Base-by-base conservation (phyloP, 2,888 invertebrate species). In the Pachydiplax longipennis region DNA sequence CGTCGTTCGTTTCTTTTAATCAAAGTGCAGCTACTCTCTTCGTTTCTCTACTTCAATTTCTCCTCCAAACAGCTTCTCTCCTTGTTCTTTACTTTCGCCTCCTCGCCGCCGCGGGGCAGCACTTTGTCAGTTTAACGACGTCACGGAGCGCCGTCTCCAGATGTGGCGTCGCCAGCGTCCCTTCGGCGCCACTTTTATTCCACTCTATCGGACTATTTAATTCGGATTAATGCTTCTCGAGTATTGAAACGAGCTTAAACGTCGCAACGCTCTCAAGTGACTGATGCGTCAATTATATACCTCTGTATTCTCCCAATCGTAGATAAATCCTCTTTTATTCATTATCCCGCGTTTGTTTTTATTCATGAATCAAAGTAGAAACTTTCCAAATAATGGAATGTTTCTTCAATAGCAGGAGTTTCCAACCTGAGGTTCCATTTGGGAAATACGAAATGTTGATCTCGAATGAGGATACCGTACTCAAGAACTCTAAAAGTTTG, bases 91-190 rank as follows among this genome's bases (percentile, higher is more conserved):
- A 83, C 83, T 83, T 83, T 83, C 83, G 35, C 22, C 83, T 31
- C 4, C 35, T 58, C 83, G 83, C 83, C 83, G 83, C 58, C 18
- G 58, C 83, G 35, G 35, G 83, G 83, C 83, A 83, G 58, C 83
- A 83, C 83, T 83, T 83, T 58, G 53, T 83, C 82, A 82, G 53
- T 82, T 82, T 82, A 82, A 82, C 82, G 82, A 82, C 82, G 82
- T 82, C 82, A 82, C 82, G 82, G 53, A 82, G 82, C 48, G 82
- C 48, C 48, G 22, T 40, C 81, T 31, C 31, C 25, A 81, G 81
- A 81, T 81, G 81, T 44, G 81, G 81, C 81, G 81, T 37, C 81
- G 81, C 81, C 44, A 81, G 22, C 22, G 44, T n/a, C n/a, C 8
- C 44, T 13, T 25, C 65, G 22, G 65, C 65, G 65, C 65, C 25